Conservation (phyloP, 2,113 vertebrate genomes). For the Lophochroa leadbeateri region DNA sequence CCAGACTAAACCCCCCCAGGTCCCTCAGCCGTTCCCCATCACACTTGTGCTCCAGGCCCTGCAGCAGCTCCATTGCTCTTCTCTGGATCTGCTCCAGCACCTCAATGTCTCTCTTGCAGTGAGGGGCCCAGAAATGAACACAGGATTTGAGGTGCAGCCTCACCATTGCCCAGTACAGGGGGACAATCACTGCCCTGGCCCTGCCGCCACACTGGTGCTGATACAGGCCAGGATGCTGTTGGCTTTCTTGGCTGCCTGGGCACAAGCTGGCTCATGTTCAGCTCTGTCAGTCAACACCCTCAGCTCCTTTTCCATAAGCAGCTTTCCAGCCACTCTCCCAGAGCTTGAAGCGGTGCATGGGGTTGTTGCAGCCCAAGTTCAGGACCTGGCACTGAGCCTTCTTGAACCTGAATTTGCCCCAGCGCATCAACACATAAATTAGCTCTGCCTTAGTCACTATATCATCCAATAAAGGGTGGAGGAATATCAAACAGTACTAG, state of each 20-base stretch:
- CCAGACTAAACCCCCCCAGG: rapidly evolving
- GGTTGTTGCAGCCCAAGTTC: background rate
- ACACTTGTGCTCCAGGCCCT: rapidly evolving
- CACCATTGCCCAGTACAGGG: background rate
- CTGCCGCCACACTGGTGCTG: background rate
- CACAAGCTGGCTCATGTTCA: background rate
- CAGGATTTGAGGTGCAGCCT: background rate
- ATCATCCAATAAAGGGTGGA: background rate
- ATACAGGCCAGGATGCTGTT: background rate
- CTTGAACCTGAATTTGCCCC: background rate
- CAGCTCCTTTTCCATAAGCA: background rate
- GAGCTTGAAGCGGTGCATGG: background rate
- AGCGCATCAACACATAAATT: background rate
- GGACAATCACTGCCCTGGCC: background rate
- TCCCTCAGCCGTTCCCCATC: background rate
- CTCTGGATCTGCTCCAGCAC: background rate
- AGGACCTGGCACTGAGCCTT: background rate
- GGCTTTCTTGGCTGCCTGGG: background rate
- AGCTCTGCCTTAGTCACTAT: background rate
- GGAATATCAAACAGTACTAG: background rate
- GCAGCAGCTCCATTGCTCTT: background rate
- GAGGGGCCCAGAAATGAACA: background rate
- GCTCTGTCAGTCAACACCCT: background rate
- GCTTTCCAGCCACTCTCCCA: background rate
- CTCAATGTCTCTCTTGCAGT: background rate